These are phyloP conservation scores for Toxostoma redivivum DNA, from an alignment of 2,113 vertebrate species.

Conservation along the genomic window DNA sequence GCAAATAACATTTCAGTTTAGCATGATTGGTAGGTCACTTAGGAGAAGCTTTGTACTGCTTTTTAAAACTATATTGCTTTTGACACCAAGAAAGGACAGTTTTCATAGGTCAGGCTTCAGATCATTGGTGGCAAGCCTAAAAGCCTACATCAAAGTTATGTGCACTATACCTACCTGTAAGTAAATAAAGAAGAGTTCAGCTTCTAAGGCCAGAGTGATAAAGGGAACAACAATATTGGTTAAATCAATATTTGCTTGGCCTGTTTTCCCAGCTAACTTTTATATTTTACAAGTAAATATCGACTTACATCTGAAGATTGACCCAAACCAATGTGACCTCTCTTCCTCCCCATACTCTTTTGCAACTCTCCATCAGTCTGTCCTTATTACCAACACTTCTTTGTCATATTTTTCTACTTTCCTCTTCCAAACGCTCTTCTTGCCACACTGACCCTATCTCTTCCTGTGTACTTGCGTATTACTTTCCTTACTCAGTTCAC, in stretches of 20 bases:
- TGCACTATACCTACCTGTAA: neutral
- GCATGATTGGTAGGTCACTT: constrained; percentile 28
- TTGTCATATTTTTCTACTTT: neutral
- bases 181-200: constrained; percentile 49
- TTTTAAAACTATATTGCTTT: constrained; percentile 31
- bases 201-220: neutral
- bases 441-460: neutral
- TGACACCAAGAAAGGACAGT: neutral
- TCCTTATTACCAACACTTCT: neutral
- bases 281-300: constrained; percentile 12
- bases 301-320: neutral
- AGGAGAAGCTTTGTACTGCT: neutral
- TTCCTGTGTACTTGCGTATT: neutral
- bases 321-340: neutral
- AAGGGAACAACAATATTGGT: constrained; percentile 23
- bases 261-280: constrained; percentile 29
- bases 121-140: neutral
- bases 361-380: neutral
- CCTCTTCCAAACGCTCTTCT: neutral
- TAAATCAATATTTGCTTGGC: constrained; percentile 50
- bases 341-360: neutral
- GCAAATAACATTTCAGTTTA: constrained; percentile 46
- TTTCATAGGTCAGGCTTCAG: constrained; percentile 31
- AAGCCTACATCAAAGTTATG: constrained; percentile 31
- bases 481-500: neutral